These are phyloP conservation scores for Crossocerus cetratus DNA, from an alignment of 2,888 invertebrate genomes.

Conservation along the genomic window DNA sequence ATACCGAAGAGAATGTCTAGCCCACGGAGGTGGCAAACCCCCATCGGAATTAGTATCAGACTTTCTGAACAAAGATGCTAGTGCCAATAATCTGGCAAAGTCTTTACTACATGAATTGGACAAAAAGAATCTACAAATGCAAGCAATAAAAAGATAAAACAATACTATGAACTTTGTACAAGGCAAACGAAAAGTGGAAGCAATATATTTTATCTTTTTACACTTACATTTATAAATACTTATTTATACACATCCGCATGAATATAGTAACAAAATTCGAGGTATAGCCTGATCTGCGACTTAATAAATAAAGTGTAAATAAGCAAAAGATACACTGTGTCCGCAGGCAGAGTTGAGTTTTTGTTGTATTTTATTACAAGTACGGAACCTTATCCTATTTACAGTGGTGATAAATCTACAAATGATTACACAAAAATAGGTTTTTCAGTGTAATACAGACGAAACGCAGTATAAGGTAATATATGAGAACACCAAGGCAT, in stretches of 20 bases:
- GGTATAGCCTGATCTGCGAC: no score
- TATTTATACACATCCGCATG: no score
- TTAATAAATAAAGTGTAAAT: not conserved
- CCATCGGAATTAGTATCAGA: conserved; percentile 87
- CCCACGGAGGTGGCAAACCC: conserved; percentile 92
- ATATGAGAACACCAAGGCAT: conserved; percentile 46
- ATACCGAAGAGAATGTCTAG: conserved; percentile 87
- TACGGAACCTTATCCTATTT: conserved; percentile 70
- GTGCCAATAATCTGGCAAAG: conserved; percentile 86
- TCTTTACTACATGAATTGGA: conserved; percentile 89
- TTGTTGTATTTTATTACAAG: conserved; percentile 73
- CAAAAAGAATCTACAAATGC: conserved; percentile 79
- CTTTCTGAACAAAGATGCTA: conserved; percentile 87
- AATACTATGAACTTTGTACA: not conserved
- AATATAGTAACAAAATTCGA: no score
- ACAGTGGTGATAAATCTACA: conserved; percentile 69
- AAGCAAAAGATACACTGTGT: conserved; percentile 10
- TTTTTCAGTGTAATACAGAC: conserved; percentile 59
- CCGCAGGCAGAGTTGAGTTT: conserved; percentile 19
- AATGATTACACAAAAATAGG: conserved; percentile 73
- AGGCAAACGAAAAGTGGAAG: not conserved
- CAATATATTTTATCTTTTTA: conserved; percentile 6
- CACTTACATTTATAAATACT: not conserved
- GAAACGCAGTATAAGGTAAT: conserved; percentile 65
- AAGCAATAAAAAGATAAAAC: conserved; percentile 56